phyloP scores from a whole-genome alignment of 64 coral and sea anemone genomes.

The Actinia equina region DNA sequence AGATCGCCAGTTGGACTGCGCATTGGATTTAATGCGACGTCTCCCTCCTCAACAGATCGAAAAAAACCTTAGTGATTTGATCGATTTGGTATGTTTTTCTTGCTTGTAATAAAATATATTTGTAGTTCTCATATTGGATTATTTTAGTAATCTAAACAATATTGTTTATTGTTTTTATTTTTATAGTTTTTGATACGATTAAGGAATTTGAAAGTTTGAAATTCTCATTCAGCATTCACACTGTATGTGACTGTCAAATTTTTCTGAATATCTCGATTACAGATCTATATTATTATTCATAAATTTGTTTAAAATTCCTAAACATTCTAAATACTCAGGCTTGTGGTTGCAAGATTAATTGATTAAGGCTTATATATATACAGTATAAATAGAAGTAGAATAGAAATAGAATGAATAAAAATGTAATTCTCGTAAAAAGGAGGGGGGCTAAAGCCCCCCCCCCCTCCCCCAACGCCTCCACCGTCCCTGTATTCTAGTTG shows the following conservation, averaged over 20 bases:
- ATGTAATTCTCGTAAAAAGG: no score
- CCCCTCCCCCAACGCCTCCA: no score
- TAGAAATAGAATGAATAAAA: no score
- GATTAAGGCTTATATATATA: no score
- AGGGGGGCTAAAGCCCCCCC: no score
- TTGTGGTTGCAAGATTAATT: not conserved
- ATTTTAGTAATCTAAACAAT: not conserved
- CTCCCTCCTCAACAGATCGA: conserved; percentile 98
- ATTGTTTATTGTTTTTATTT: not conserved
- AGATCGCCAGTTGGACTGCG: conserved; percentile 95
- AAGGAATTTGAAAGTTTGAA: not conserved
- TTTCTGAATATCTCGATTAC: no score
- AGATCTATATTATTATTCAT: no score
- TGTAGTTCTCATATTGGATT: not conserved
- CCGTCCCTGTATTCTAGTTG: no score
- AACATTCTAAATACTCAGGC: not conserved
- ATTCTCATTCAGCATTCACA: not conserved
- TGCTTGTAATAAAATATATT: not conserved
- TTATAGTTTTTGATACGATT: not conserved
- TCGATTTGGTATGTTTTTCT: conserved; percentile 86
- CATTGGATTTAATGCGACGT: conserved; percentile 97
- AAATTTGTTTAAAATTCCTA: not conserved
- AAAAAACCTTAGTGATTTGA: conserved; percentile 97
- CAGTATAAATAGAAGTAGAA: no score
- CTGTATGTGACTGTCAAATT: not conserved